These are phyloP conservation scores for Lepisosteus osseus DNA, from an alignment of 2,113 vertebrate species.

Conservation along the genomic window DNA sequence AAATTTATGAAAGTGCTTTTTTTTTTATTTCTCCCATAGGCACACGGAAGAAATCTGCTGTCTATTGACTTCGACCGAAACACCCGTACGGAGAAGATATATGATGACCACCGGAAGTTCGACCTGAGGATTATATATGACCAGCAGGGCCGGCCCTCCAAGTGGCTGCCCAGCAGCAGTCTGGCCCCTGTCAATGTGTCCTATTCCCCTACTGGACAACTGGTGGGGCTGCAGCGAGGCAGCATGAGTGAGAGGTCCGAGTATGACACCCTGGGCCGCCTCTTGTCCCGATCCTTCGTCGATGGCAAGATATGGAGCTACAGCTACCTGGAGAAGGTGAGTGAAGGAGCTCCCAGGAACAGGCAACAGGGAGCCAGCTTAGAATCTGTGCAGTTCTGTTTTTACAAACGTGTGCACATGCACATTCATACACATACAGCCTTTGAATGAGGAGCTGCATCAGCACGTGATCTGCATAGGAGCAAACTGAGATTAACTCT, in stretches of 20 bases:
- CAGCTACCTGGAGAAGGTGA: conserved; percentile 93
- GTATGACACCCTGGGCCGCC: conserved; percentile 87
- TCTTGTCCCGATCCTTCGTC: conserved; percentile 87
- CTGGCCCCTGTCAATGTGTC: conserved; percentile 94
- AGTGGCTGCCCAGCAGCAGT: conserved; percentile 95
- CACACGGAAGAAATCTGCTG: conserved; percentile 90
- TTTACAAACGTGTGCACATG: no score
- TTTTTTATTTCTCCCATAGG: conserved; percentile 53
- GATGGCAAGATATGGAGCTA: conserved; percentile 98
- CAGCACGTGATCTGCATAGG: no score
- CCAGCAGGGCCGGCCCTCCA: conserved; percentile 87
- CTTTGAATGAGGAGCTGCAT: no score
- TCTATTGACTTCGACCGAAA: conserved; percentile 97
- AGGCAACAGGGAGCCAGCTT: no score
- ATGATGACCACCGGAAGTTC: conserved; percentile 96
- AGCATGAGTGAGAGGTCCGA: conserved; percentile 95
- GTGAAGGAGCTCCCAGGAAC: conserved; percentile 25
- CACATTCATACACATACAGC: no score
- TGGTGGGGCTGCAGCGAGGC: conserved; percentile 89
- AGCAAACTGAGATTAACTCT: no score
- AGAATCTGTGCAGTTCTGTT: no score
- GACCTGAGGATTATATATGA: conserved; percentile 95
- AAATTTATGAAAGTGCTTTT: no score
- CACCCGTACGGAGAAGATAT: conserved; percentile 96
- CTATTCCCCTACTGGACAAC: conserved; percentile 85